These are phyloP conservation scores for Poecilia picta DNA, from an alignment of 2,797 vertebrate species.

Conservation along the genomic window DNA sequence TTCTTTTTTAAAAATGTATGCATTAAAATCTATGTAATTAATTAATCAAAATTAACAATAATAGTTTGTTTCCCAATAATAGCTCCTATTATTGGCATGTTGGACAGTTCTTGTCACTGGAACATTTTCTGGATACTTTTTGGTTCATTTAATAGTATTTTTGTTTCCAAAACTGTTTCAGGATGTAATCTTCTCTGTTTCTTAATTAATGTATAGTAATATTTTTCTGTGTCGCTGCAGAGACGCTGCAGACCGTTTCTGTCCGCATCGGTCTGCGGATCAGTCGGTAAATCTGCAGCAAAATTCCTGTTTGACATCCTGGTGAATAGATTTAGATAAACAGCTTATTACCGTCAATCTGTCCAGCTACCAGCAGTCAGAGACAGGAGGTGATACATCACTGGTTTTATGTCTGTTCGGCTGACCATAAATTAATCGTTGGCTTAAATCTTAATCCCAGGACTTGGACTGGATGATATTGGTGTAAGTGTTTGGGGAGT, in stretches of 20 bases:
- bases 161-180: background rate
- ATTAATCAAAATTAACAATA: too few relatives aligned
- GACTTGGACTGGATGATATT: slow-evolving; percentile 20
- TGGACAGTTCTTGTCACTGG: background rate
- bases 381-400: slow-evolving; percentile 11
- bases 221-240: background rate
- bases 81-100: background rate
- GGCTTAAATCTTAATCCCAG: background rate
- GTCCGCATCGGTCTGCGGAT: background rate
- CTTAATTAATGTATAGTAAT: background rate
- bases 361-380: slow-evolving; percentile 16
- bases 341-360: slow-evolving; percentile 14
- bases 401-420: slow-evolving; percentile 16
- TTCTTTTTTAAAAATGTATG: too few relatives aligned
- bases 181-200: background rate
- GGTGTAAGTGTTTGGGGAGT: slow-evolving; percentile 23
- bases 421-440: slow-evolving; percentile 29
- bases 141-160: background rate
- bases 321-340: slow-evolving; percentile 22
- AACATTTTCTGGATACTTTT: background rate
- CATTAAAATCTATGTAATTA: too few relatives aligned
- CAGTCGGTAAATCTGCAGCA: slow-evolving; percentile 21
- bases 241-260: background rate
- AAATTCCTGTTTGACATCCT: slow-evolving; percentile 5
- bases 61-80: too few relatives aligned